Percentiles rank a stretch among this genome's conserved stretches.
Evolutionary conservation across 2,797 vertebrate genomes (phyloP).

Genomic region (Emys orbicularis): DNA sequence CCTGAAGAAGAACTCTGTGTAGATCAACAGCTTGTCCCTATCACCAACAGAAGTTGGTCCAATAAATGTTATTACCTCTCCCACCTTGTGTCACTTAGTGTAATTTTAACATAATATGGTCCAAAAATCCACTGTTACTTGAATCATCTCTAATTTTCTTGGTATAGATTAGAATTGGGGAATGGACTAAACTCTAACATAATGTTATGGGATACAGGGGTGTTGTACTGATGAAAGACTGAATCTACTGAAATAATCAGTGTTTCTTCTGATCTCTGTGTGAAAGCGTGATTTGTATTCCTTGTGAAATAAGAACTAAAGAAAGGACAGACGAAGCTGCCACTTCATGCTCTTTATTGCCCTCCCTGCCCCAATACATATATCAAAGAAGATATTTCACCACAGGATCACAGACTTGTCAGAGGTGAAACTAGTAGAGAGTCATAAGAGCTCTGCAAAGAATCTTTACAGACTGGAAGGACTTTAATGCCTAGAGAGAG

Average conservation of each 20-base stretch:
- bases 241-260: conserved; percentile 52
- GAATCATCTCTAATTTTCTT: not conserved
- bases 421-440: conserved; percentile 6
- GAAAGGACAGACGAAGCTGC: conserved; percentile 19
- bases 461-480: not conserved
- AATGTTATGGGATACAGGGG: not conserved
- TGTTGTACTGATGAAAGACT: conserved; percentile 15
- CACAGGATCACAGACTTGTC: conserved; percentile 19
- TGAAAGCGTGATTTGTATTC: conserved; percentile 44
- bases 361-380: conserved; percentile 32
- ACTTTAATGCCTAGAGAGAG: conserved; percentile 14
- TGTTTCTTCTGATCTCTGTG: conserved; percentile 40
- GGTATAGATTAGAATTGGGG: not conserved
- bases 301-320: conserved; percentile 50
- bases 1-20: not conserved
- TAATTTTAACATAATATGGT: not conserved
- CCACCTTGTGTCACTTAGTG: not conserved
- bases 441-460: conserved; percentile 7
- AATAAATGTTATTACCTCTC: not conserved
- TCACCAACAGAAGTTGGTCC: not conserved
- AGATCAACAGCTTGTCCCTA: not conserved
- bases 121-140: not conserved
- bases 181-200: not conserved
- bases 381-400: conserved; percentile 50
- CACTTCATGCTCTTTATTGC: conserved; percentile 47